These are phyloP conservation scores for Axea sp. DNA, from an alignment of 2,888 invertebrate species.

Conservation along the genomic window DNA sequence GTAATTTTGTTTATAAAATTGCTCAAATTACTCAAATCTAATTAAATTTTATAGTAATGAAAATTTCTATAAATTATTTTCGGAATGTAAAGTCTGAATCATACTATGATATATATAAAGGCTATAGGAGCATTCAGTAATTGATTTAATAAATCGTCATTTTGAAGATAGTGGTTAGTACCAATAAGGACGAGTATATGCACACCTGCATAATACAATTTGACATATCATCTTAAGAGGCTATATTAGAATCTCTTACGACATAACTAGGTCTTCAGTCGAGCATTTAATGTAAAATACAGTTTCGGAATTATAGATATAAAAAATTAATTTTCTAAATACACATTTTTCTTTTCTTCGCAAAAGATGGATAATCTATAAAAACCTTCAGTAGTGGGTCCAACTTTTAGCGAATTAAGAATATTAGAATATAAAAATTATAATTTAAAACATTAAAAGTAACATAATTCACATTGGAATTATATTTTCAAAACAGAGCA, in stretches of 20 bases:
- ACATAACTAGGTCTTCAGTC: conserved; percentile 39
- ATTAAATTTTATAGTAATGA: too few species aligned
- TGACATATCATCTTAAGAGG: conserved; percentile 56
- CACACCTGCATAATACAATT: conserved; percentile 40
- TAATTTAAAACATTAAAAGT: background rate
- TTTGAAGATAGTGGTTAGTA: conserved; percentile 31
- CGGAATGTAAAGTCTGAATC: too few species aligned
- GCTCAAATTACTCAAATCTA: too few species aligned
- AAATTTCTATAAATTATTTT: too few species aligned
- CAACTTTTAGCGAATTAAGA: conserved; percentile 33
- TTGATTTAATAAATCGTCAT: too few species aligned
- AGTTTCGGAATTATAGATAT: conserved; percentile 14
- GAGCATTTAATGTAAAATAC: conserved; percentile 31
- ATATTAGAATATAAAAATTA: conserved; percentile 9
- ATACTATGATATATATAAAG: too few species aligned
- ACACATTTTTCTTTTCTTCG: conserved; percentile 9
- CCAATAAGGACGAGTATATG: conserved; percentile 38
- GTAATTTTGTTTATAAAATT: too few species aligned
- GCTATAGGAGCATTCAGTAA: too few species aligned
- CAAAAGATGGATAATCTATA: conserved; percentile 20
- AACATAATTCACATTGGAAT: conserved; percentile 10
- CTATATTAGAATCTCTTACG: conserved; percentile 51
- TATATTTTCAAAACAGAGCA: conserved; percentile 6
- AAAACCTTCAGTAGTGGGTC: conserved; percentile 31
- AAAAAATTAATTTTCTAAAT: conserved; percentile 21